Evolutionary conservation across 2,113 vertebrate genomes (phyloP).

Genomic region (Paracanthobrama guichenoti): DNA sequence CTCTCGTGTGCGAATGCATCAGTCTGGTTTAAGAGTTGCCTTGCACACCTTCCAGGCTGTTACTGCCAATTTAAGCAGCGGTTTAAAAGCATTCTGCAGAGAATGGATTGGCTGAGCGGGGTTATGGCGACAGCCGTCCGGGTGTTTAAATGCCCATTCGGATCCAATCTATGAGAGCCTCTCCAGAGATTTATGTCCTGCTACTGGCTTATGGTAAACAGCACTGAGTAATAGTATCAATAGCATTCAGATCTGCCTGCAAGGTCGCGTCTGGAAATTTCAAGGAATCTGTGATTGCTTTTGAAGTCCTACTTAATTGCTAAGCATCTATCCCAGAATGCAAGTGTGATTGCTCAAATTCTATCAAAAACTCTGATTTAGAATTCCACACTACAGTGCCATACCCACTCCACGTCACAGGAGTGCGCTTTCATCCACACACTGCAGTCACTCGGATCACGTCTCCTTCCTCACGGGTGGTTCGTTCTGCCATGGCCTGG

Average conservation of each 20-base stretch:
- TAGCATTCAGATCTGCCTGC: slow-evolving; percentile 43
- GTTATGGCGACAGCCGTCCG: slow-evolving; percentile 60
- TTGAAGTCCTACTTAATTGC: slow-evolving; percentile 12
- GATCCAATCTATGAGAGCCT: slow-evolving; percentile 69
- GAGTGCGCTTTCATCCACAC: slow-evolving; percentile 7
- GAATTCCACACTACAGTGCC: neutral
- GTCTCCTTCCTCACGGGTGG: neutral
- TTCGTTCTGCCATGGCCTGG: slow-evolving; percentile 41
- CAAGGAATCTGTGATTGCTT: neutral
- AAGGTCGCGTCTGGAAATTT: neutral
- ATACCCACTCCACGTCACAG: neutral
- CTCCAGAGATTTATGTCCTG: slow-evolving; percentile 67
- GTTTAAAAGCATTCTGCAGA: slow-evolving; percentile 48
- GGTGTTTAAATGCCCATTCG: slow-evolving; percentile 73
- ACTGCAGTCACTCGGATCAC: neutral
- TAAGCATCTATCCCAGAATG: neutral
- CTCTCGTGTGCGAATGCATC: slow-evolving; percentile 25
- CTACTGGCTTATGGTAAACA: slow-evolving; percentile 63
- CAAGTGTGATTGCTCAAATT: neutral
- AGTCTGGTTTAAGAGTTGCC: slow-evolving; percentile 30
- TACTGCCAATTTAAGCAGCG: slow-evolving; percentile 61
- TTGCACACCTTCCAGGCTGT: slow-evolving; percentile 41
- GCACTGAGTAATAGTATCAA: slow-evolving; percentile 64
- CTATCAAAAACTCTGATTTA: slow-evolving; percentile 10
- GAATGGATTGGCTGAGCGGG: slow-evolving; percentile 58